These are phyloP conservation scores for Gortyna flavago DNA, from an alignment of 2,888 invertebrate species.

Conservation along the genomic window DNA sequence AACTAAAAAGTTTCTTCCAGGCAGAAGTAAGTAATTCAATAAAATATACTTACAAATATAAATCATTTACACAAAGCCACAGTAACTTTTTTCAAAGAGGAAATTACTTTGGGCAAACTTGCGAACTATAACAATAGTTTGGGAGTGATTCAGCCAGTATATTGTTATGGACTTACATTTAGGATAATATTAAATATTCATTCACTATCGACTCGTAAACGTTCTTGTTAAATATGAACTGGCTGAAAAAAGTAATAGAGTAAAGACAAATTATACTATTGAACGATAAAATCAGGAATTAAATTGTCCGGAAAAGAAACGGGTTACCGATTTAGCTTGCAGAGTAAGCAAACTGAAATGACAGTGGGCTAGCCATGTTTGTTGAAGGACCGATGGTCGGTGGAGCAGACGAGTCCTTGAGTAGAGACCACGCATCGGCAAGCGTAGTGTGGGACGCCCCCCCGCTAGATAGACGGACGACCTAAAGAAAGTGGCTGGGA, in stretches of 20 bases:
- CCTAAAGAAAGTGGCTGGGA: too few relatives aligned
- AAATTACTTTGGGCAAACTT: conserved; percentile 9
- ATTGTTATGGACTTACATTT: not conserved
- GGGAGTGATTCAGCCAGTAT: not conserved
- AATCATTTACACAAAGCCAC: not conserved
- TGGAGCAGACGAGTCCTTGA: too few relatives aligned
- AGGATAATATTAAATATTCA: not conserved
- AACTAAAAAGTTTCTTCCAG: not conserved
- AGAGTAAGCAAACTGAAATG: too few relatives aligned
- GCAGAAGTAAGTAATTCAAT: not conserved
- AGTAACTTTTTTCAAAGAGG: not conserved
- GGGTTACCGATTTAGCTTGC: too few relatives aligned
- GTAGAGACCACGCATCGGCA: too few relatives aligned
- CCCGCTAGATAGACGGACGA: too few relatives aligned
- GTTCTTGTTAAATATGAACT: not conserved
- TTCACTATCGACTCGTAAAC: not conserved
- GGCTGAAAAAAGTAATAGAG: not conserved
- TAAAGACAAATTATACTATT: not conserved
- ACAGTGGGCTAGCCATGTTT: too few relatives aligned
- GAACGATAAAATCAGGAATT: too few relatives aligned
- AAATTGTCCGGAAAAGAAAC: too few relatives aligned
- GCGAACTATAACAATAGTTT: not conserved
- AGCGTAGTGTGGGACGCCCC: too few relatives aligned
- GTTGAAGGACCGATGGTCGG: too few relatives aligned
- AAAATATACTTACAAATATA: not conserved